phyloP scores from a whole-genome alignment of 2,888 invertebrate genomes.

The Lycocerus yunnanus region DNA sequence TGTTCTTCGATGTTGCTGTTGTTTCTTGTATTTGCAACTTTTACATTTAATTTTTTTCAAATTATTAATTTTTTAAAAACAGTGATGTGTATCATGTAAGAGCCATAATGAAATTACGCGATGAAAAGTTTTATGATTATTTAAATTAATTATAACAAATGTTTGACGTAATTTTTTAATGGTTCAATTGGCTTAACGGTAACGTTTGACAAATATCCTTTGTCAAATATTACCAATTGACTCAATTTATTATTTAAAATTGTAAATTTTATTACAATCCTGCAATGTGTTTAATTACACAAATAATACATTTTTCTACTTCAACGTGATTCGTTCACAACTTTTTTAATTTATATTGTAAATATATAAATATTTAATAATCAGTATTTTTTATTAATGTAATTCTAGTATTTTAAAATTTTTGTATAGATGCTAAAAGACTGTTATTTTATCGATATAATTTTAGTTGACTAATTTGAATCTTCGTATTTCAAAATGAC shows the following conservation, averaged over 20 bases:
- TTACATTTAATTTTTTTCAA: neutral
- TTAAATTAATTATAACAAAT: neutral
- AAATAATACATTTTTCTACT: neutral
- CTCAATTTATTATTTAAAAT: neutral
- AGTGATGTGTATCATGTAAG: neutral
- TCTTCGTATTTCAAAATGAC: conserved; percentile 17
- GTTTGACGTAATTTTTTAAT: neutral
- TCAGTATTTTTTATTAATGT: conserved; percentile 39
- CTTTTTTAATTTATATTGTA: conserved; percentile 20
- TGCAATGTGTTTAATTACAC: neutral
- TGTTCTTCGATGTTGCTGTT: neutral
- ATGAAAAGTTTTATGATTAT: neutral
- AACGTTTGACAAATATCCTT: neutral
- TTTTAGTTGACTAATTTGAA: conserved; percentile 19
- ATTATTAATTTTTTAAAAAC: neutral
- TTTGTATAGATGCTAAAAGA: conserved; percentile 54
- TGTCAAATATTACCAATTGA: neutral
- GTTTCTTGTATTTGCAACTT: neutral
- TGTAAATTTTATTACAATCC: neutral
- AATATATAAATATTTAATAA: conserved; percentile 35
- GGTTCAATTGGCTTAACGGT: neutral
- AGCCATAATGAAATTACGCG: neutral
- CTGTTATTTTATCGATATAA: conserved; percentile 51
- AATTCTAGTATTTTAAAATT: conserved; percentile 40
- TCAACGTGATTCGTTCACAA: neutral